Evolutionary conservation across 2,888 invertebrate genomes (phyloP).

Genomic region (Carpatolechia fugitivella): DNA sequence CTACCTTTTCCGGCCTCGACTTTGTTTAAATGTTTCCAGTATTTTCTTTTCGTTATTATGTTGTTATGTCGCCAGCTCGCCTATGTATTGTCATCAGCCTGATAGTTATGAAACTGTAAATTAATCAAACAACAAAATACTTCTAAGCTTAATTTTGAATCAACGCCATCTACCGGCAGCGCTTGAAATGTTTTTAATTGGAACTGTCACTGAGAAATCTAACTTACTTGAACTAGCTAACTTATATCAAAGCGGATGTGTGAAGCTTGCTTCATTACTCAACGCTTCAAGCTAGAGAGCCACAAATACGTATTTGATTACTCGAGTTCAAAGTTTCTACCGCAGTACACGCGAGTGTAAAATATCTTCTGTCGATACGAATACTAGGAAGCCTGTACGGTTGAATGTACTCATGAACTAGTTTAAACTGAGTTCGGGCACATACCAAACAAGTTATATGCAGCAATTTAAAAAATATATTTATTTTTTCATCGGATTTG

Average conservation of each 20-base stretch:
- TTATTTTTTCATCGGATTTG: no score
- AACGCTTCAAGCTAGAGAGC: background rate
- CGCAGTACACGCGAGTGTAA: background rate
- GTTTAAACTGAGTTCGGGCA: background rate
- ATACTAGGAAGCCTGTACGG: background rate
- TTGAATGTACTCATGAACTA: slow-evolving; percentile 1
- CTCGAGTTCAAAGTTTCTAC: slow-evolving; percentile 1
- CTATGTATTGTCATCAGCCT: no score
- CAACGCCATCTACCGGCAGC: no score
- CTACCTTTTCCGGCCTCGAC: background rate
- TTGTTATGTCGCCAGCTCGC: no score
- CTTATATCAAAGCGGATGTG: background rate
- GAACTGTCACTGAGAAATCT: background rate
- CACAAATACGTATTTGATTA: slow-evolving; percentile 6
- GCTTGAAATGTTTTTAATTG: no score
- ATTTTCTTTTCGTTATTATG: no score
- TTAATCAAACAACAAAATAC: no score
- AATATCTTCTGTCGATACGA: background rate
- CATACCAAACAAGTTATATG: no score
- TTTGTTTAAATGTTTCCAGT: background rate
- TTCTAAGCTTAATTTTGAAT: no score
- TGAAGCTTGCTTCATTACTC: slow-evolving; percentile 5
- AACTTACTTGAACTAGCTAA: background rate
- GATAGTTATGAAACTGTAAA: no score
- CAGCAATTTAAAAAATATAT: no score